phyloP scores from a whole-genome alignment of 2,113 vertebrate genomes.

The Danionella cerebrum region DNA sequence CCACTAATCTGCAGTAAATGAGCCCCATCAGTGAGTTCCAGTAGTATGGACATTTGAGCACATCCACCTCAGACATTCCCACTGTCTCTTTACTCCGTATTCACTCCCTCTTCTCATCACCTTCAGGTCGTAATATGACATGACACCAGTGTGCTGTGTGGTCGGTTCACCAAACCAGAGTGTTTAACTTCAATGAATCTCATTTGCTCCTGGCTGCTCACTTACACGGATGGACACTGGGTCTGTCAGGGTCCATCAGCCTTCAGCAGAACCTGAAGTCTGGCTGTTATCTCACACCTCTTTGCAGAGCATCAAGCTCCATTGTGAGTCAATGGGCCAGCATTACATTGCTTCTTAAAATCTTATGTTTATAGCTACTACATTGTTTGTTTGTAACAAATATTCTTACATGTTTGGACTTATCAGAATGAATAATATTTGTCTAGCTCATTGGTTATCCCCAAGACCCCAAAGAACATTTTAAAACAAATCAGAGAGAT shows the following conservation, averaged over 20 bases:
- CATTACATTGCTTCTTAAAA: too few species aligned
- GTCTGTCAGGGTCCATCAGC: conserved; percentile 61
- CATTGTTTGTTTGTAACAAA: too few species aligned
- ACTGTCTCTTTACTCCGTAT: conserved; percentile 16
- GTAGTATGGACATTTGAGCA: background rate
- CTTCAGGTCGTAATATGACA: conserved; percentile 66
- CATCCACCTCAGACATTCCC: conserved; percentile 18
- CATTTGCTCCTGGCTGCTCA: conserved; percentile 60
- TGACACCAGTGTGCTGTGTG: conserved; percentile 60
- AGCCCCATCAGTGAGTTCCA: background rate
- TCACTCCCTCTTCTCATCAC: conserved; percentile 38
- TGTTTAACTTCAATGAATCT: conserved; percentile 72
- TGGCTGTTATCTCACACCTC: conserved; percentile 50
- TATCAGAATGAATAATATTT: too few species aligned
- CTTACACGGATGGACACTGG: conserved; percentile 47
- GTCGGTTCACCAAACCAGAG: conserved; percentile 52
- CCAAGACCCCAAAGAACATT: too few species aligned
- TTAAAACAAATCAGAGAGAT: too few species aligned
- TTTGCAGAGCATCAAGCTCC: conserved; percentile 30
- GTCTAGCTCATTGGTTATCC: too few species aligned
- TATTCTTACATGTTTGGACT: too few species aligned
- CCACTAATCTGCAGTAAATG: background rate
- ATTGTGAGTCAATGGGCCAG: too few species aligned
- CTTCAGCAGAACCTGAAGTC: conserved; percentile 24
- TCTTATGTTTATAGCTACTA: too few species aligned